phyloP scores from a whole-genome alignment of 2,797 vertebrate species.

The Threskiornis aethiopicus region DNA sequence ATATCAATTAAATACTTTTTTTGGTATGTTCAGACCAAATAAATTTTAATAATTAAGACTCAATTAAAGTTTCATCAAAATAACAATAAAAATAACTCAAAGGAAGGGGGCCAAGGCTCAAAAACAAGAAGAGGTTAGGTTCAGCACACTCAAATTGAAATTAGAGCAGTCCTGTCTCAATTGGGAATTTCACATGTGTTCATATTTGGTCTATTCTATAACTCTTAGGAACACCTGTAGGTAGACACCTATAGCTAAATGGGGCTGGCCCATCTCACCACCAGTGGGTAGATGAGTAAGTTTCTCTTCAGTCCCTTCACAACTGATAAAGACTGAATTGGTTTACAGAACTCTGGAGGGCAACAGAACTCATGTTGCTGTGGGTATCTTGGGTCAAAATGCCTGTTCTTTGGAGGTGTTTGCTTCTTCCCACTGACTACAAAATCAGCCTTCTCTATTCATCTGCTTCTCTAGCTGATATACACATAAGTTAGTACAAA shows the following conservation, averaged over 20 bases:
- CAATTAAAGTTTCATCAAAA: neutral
- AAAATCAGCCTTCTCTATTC: neutral
- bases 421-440: neutral
- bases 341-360: neutral
- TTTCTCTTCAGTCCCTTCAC: neutral
- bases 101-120: rapidly evolving
- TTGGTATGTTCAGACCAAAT: neutral
- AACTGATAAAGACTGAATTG: neutral
- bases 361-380: neutral
- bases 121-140: neutral
- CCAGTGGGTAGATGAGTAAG: neutral
- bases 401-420: neutral
- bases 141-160: neutral
- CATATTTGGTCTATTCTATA: neutral
- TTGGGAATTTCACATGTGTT: neutral
- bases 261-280: neutral
- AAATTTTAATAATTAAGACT: neutral
- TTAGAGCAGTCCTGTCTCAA: neutral
- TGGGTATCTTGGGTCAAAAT: neutral
- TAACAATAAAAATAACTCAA: neutral
- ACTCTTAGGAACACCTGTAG: neutral
- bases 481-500: neutral
- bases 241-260: neutral
- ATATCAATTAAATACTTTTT: neutral
- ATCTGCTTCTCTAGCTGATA: neutral